Base-by-base conservation (phyloP, 2,113 vertebrate genomes). In the Halichoerus grypus region DNA sequence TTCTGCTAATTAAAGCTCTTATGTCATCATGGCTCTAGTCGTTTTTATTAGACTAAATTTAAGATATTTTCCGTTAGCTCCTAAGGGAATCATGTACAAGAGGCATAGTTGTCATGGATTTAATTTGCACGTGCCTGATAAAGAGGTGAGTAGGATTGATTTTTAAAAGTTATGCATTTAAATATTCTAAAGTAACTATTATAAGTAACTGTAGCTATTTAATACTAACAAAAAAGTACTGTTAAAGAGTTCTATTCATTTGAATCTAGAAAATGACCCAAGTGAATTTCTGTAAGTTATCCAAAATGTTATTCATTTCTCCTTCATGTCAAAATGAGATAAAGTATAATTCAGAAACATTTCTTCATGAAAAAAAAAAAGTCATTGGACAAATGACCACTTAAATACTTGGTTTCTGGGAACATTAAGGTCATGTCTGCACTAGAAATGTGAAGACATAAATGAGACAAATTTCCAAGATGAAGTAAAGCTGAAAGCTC, bases 391-490 rank as follows among this genome's bases (percentile, higher is more conserved):
- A 98, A 95, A 97, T 97, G 97, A 31, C 51, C 84, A 82, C 90
- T 97, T 97, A 97, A 81, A 77, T 87, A 85, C 51, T 90, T 94
- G 61, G 87, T 96, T 96, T 98, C 95, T 97, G 90, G 76, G 76
- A 95, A 97, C 76, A 96, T 63, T 90, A 81, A 92, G 92, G 94
- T 96, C 96, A 97, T n/a, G 42, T 93, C 83, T 91, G 36, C 89
- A 57, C 53, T 93, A 92, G 74, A 95, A 95, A 97, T 94, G 83
- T 94, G 92, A 96, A 97, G 96, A 91, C 87, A 90, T 92, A 96
- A 98, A 90, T 92, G 97, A 97, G 92, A 96, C 67, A 95, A 76
- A 95, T 97, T 95, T 96, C 67, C 59, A 92, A 95, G 96, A 96
- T 76, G 83, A 96, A 97, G 92, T 65, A 88, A 97, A 95, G 24